These are phyloP conservation scores for Saccostrea glomerata DNA, from an alignment of 1,140 invertebrate genomes.

Conservation along the genomic window DNA sequence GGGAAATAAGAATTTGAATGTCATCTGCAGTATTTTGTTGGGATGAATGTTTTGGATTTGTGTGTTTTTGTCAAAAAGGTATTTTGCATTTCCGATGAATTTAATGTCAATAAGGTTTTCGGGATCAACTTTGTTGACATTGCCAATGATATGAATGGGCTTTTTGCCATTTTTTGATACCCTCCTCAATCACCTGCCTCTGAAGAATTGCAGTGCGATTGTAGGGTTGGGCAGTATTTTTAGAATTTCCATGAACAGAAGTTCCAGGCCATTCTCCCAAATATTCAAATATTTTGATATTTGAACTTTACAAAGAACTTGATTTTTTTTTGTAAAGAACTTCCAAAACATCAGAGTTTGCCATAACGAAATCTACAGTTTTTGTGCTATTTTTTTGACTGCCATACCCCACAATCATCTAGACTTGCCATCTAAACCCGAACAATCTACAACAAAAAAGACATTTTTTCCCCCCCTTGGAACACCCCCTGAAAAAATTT, in stretches of 20 bases:
- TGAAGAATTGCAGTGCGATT: background rate
- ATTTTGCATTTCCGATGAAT: conserved; percentile 43
- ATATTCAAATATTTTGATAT: background rate
- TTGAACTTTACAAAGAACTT: background rate
- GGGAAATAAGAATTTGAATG: no score
- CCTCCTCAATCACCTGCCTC: conserved; percentile 39
- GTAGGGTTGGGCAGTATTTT: background rate
- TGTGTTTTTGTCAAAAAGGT: conserved; percentile 21
- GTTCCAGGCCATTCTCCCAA: background rate
- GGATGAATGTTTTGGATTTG: background rate
- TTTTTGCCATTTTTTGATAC: conserved; percentile 44
- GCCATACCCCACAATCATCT: no score
- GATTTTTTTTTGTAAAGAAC: no score
- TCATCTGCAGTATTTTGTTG: no score
- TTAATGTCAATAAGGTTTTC: background rate
- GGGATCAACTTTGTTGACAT: conserved; percentile 31
- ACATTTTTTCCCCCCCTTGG: no score
- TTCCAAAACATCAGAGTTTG: no score
- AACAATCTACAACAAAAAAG: no score
- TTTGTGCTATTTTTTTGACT: no score
- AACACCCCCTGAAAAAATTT: no score
- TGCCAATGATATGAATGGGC: background rate
- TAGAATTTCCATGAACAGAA: no score
- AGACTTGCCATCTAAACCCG: no score
- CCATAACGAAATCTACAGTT: no score